A percentile compares a stretch with the other conserved stretches of the same genome.
Conservation (phyloP, 2,888 invertebrate genomes). For the Branchinecta sandiegonensis region DNA sequence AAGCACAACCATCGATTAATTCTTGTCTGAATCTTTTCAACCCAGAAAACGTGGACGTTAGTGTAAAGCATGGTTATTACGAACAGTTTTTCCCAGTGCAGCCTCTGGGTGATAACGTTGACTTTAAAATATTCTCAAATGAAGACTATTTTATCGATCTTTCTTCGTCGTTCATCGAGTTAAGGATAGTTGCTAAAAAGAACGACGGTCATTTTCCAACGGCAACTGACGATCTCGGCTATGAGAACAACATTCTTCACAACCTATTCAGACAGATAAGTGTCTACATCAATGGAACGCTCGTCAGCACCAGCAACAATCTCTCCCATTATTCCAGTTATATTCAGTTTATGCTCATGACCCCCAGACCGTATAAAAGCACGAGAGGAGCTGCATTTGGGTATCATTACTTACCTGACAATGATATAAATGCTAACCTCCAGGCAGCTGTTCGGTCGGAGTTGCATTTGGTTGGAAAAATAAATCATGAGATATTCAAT, state of each 20-base stretch:
- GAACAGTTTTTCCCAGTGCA: slow-evolving; percentile 13
- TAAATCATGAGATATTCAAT: no score
- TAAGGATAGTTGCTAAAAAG: background rate
- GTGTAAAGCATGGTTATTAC: background rate
- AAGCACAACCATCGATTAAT: background rate
- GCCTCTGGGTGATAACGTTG: background rate
- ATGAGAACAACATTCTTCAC: background rate
- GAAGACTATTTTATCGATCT: background rate
- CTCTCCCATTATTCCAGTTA: background rate
- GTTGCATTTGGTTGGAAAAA: background rate
- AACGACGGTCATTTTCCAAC: background rate
- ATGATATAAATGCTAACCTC: slow-evolving; percentile 8
- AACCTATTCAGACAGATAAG: background rate
- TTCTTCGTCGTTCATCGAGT: background rate
- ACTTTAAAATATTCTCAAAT: background rate
- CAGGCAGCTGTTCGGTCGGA: background rate
- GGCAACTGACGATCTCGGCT: background rate
- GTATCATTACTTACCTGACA: background rate
- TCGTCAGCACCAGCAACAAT: slow-evolving; percentile 11
- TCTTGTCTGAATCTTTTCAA: slow-evolving; percentile 12
- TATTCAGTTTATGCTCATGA: slow-evolving; percentile 6
- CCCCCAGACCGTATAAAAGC: background rate
- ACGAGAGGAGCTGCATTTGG: background rate
- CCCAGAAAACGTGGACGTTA: background rate
- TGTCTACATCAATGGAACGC: background rate